Percentiles rank a stretch among this genome's conserved stretches.
These are phyloP conservation scores for Anguilla marmorata DNA, from an alignment of 2,797 vertebrate species.

Conservation along the genomic window DNA sequence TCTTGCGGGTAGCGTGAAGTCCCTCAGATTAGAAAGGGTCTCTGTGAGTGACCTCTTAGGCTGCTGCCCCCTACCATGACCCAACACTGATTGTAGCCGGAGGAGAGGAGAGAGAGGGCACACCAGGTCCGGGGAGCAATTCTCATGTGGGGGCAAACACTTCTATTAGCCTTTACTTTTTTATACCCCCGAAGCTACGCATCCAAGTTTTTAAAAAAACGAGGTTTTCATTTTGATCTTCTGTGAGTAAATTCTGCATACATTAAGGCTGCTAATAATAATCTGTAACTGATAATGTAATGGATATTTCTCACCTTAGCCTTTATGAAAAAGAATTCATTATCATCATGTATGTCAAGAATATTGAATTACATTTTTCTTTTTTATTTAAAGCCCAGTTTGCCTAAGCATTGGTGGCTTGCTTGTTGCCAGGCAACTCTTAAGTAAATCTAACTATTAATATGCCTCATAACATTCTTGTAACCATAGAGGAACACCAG, in stretches of 20 bases:
- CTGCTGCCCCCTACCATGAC: conserved; percentile 10
- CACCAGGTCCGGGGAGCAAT: conserved; percentile 8
- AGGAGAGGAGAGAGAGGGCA: not conserved
- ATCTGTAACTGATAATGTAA: not conserved
- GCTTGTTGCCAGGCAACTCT: conserved; percentile 11
- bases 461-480: conserved; percentile 1
- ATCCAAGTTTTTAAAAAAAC: not conserved
- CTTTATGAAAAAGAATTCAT: not conserved
- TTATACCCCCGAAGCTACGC: not conserved
- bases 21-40: conserved; percentile 26
- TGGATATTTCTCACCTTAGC: not conserved
- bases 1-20: conserved; percentile 28
- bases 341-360: not conserved
- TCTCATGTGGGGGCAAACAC: conserved; percentile 1
- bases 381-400: not conserved
- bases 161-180: conserved; percentile 2
- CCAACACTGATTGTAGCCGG: conserved; percentile 35
- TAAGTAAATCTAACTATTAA: not conserved
- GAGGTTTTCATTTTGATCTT: conserved; percentile 11
- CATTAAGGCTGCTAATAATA: not conserved
- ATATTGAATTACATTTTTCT: not conserved
- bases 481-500: not conserved
- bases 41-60: conserved; percentile 32
- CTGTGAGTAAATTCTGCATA: not conserved
- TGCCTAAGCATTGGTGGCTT: not conserved